Base-by-base conservation (phyloP, 2,113 vertebrate species). In the Thalassoma bifasciatum region DNA sequence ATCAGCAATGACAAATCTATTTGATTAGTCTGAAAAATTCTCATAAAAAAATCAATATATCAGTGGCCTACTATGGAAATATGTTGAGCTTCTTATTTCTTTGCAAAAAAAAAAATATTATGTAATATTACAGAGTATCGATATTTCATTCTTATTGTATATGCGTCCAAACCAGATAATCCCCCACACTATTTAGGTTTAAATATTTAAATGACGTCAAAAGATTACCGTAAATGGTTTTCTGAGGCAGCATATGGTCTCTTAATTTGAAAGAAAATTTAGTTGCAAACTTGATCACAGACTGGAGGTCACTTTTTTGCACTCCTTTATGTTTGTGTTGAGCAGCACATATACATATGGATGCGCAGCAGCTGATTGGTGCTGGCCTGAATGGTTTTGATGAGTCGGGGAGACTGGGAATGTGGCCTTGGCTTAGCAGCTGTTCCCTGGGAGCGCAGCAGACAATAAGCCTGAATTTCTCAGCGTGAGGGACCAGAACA, bases 361-460 rank as follows among this genome's bases (percentile, higher is more conserved):
- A 89, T 92, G 87, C 81, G 84, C 81, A 91, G 74, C 83, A 89
- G 91, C 87, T 87, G 76, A 90, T 86, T 83, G 88, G 40, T 83
- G 85, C 72, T 79, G 80, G 90, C 81, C 72, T 84, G 68, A 86
- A 90, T 65, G 85, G 85, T 84, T 54, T 73, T 70, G 87, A 88
- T 86, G 89, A 72, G 42, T 67, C 89, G 93, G 92, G 90, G 87
- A 87, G 79, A 79, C 71, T 82, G 86, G 82, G 92, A 93, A 92
- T 86, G 86, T 86, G 83, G 79, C 54, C 89, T 72, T 79, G 86
- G 93, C 82, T 87, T 89, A 77, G 93, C 95, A 96, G 95, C 96
- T 95, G 95, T 94, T 95, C 91, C 65, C 61, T 85, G 83, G 91
- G 91, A 92, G 52, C 84, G 67, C 85, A 91, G 91, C 93, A 94